phyloP scores from a whole-genome alignment of 2,113 vertebrate genomes.

The Odocoileus virginianus region DNA sequence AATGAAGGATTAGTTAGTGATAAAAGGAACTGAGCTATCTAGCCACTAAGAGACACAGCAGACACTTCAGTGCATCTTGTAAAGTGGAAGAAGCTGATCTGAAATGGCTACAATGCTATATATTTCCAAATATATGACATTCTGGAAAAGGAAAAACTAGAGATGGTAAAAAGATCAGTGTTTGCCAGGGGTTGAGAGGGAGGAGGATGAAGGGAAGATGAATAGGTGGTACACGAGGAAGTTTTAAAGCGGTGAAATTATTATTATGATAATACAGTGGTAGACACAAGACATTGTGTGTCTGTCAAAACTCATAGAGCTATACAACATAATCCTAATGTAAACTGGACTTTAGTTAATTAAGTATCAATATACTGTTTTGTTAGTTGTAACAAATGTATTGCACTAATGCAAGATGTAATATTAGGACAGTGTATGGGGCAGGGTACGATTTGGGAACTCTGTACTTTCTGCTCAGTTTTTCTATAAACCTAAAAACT shows the following conservation, averaged over 20 bases:
- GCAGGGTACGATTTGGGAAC: background rate
- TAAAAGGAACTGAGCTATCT: background rate
- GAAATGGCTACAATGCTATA: background rate
- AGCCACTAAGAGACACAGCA: background rate
- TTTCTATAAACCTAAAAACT: background rate
- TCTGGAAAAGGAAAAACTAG: background rate
- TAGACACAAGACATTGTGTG: background rate
- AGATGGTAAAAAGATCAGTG: background rate
- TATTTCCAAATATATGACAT: slow-evolving; percentile 1
- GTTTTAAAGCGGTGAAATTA: background rate
- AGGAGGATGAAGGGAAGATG: background rate
- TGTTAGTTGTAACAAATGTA: background rate
- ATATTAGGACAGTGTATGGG: background rate
- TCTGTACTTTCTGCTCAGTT: background rate
- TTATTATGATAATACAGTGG: background rate
- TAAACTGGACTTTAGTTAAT: background rate
- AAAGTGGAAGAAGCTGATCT: background rate
- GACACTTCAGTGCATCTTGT: background rate
- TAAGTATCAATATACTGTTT: background rate
- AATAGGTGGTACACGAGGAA: background rate
- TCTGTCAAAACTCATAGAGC: background rate
- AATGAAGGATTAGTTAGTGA: background rate
- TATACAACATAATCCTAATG: background rate
- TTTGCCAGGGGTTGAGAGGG: background rate
- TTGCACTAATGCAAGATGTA: background rate